Conservation (phyloP, 2,888 invertebrate genomes). For the Cancer borealis region DNA sequence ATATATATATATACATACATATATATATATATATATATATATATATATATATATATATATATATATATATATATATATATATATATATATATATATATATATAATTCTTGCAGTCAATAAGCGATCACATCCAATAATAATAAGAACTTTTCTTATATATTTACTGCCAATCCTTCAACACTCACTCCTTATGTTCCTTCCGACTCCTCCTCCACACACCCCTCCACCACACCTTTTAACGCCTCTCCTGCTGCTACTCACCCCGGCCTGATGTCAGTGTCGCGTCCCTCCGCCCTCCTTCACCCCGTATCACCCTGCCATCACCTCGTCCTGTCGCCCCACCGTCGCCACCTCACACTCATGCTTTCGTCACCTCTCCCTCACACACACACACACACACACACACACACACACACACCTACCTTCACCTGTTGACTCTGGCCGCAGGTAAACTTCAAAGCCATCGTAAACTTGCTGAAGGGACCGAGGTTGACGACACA, state of each 20-base stretch:
- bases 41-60: too few species aligned
- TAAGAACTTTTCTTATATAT: background rate
- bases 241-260: background rate
- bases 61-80: too few species aligned
- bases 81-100: too few species aligned
- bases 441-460: slow-evolving; percentile 34
- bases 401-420: background rate
- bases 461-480: background rate
- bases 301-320: background rate
- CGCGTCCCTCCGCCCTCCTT: background rate
- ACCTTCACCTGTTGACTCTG: slow-evolving; percentile 13
- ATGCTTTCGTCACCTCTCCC: too few species aligned
- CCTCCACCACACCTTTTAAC: background rate
- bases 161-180: background rate
- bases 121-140: too few species aligned
- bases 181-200: background rate
- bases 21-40: too few species aligned
- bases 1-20: too few species aligned
- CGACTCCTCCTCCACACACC: background rate
- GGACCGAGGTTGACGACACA: slow-evolving; percentile 3
- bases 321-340: background rate
- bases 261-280: background rate
- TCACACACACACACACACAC: too few species aligned
- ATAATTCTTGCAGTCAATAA: too few species aligned
- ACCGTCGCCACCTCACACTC: background rate